These are phyloP conservation scores for Dryocosmus kuriphilus DNA, from an alignment of 2,888 invertebrate species.

Conservation along the genomic window DNA sequence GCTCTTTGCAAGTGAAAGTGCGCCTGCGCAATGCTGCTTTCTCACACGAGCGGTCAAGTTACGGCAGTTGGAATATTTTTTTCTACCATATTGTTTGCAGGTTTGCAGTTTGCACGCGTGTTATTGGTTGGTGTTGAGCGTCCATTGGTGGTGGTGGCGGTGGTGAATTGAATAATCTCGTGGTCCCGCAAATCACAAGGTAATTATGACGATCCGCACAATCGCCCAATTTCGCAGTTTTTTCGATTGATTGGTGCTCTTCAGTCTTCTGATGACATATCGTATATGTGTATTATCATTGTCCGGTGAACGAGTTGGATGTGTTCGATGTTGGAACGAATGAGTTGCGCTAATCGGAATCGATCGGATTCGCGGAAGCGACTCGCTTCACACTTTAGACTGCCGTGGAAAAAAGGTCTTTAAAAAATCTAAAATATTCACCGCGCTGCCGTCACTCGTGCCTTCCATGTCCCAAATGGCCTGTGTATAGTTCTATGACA, in stretches of 20 bases:
- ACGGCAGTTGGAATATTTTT: no score
- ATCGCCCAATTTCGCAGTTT: slow-evolving; percentile 24
- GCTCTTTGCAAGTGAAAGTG: no score
- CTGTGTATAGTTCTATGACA: background rate
- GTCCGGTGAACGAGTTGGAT: background rate
- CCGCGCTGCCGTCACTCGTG: background rate
- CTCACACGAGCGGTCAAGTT: no score
- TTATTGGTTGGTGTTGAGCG: no score
- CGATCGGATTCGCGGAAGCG: slow-evolving; percentile 11
- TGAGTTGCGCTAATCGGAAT: slow-evolving; percentile 17
- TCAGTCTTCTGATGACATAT: background rate
- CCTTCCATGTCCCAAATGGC: slow-evolving; percentile 7
- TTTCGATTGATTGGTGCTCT: background rate
- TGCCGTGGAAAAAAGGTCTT: background rate
- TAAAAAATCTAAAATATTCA: slow-evolving; percentile 8
- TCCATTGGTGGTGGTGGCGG: no score
- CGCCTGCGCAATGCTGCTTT: no score
- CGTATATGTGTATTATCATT: background rate
- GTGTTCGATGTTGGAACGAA: slow-evolving; percentile 4
- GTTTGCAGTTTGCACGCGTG: background rate
- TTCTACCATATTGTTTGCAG: slow-evolving; percentile 69
- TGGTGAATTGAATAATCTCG: slow-evolving; percentile 47
- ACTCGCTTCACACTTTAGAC: slow-evolving; percentile 8
- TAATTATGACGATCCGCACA: background rate
- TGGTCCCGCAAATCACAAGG: slow-evolving; percentile 11